A percentile compares a stretch with the other conserved stretches of the same genome.
These are phyloP conservation scores for Champsocephalus gunnari DNA, from an alignment of 2,797 vertebrate genomes.

Conservation along the genomic window DNA sequence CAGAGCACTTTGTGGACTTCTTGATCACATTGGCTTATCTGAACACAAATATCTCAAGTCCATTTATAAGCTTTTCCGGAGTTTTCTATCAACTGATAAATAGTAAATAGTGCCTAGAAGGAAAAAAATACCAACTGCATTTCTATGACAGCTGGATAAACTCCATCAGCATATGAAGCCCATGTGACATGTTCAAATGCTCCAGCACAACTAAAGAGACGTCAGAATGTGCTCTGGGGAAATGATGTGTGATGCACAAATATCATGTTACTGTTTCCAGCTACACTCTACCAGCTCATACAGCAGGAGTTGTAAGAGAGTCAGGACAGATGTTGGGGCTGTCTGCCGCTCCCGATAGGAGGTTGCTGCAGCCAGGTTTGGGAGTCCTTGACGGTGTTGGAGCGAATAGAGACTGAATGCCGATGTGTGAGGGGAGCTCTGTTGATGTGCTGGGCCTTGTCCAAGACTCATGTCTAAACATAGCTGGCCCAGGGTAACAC, in stretches of 20 bases:
- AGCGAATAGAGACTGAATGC: slow-evolving; percentile 58
- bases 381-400: slow-evolving; percentile 63
- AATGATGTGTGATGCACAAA: not conserved
- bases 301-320: slow-evolving; percentile 32
- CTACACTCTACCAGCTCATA: slow-evolving; percentile 21
- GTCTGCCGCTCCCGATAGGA: slow-evolving; percentile 51
- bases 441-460: slow-evolving; percentile 67
- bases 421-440: slow-evolving; percentile 57
- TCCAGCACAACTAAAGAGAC: not conserved
- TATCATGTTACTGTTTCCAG: slow-evolving; percentile 29
- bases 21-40: not conserved
- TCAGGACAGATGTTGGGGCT: slow-evolving; percentile 70
- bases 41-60: not conserved
- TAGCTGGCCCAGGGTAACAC: slow-evolving; percentile 70
- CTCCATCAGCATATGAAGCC: slow-evolving; percentile 7
- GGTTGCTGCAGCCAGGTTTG: slow-evolving; percentile 61
- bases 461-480: slow-evolving; percentile 79
- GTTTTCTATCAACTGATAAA: not conserved
- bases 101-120: not conserved
- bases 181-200: not conserved
- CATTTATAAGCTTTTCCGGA: not conserved
- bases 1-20: not conserved
- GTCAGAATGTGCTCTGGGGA: not conserved
- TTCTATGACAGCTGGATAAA: not conserved
- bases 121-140: not conserved